phyloP scores from a whole-genome alignment of 2,113 vertebrate genomes.

The Psephotus haematonotus region DNA sequence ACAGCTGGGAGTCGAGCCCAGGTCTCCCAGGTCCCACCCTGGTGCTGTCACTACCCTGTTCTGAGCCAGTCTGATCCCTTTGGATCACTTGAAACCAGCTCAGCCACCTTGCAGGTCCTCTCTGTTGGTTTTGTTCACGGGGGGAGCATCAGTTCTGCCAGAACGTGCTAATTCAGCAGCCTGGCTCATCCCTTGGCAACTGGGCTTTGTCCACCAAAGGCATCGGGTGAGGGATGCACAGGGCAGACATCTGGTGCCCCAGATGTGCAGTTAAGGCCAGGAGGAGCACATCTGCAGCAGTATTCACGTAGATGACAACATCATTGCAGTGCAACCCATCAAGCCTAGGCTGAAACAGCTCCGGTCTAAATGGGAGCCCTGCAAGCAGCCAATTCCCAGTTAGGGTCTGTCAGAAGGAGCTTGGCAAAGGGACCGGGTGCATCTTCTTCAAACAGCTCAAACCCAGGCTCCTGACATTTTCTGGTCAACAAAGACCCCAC shows the following conservation, averaged over 20 bases:
- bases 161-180: neutral
- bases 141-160: neutral
- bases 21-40: neutral
- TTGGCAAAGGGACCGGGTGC: neutral
- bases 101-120: neutral
- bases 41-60: neutral
- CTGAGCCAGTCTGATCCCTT: neutral
- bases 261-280: neutral
- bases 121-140: neutral
- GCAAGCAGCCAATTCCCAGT: neutral
- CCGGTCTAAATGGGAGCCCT: neutral
- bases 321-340: neutral
- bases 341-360: neutral
- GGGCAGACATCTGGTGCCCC: slow-evolving; percentile 36
- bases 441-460: neutral
- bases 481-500: neutral
- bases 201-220: slow-evolving; percentile 24
- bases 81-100: neutral
- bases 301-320: neutral
- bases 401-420: neutral
- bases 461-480: neutral
- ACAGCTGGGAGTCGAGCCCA: neutral
- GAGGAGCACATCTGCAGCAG: neutral
- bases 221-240: neutral
- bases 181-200: neutral